Base-by-base conservation (phyloP, 2,113 vertebrate genomes). In the Empidonax traillii region DNA sequence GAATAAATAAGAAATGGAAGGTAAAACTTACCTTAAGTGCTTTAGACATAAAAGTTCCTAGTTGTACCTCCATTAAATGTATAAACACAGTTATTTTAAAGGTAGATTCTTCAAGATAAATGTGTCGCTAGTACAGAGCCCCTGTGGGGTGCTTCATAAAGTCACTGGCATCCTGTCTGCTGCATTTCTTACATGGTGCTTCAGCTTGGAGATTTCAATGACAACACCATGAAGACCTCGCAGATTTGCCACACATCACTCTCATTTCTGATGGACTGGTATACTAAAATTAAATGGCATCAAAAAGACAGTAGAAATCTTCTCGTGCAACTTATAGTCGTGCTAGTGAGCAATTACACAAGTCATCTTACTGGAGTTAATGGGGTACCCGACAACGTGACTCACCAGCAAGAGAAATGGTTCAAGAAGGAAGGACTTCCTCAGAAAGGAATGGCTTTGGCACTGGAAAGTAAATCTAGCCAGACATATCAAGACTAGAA, bases 91-190 rank as follows among this genome's bases (percentile, higher is more conserved):
- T 56, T 73, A 65, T 66, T 87, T 75, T 44, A 65, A 52, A 87
- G 22, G 49, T 22, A 11, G 22, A 33, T 33, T 58, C 23, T 56
- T 61, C 20, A 24, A 44, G n/a, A 72, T 9, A 61, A 78, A 76
- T 0, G 0, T 58, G n/a, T 66, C 28, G 43, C 8, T 43, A 71
- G 21, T 3, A 63, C 23, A 47, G 7, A 74, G 14, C 4, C 23
- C 30, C 22, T 24, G 14, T n/a, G 28, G 22, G 59, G 69, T n/a
- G 28, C 58, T 82, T 87, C 56, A 46, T 25, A 23, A 67, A 55
- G 56, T 37, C 51, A n/a, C 61, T 39, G 14, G 23, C 39, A 89
- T 68, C 8, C 14, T 68, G 23, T 37, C 13, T 35, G 16, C 31
- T 72, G 46, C 10, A 28, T 52, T 47, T 52, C 61, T 71, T 28